Base-by-base conservation (phyloP, 2,797 vertebrate species). In the Poeciliopsis gracilis region DNA sequence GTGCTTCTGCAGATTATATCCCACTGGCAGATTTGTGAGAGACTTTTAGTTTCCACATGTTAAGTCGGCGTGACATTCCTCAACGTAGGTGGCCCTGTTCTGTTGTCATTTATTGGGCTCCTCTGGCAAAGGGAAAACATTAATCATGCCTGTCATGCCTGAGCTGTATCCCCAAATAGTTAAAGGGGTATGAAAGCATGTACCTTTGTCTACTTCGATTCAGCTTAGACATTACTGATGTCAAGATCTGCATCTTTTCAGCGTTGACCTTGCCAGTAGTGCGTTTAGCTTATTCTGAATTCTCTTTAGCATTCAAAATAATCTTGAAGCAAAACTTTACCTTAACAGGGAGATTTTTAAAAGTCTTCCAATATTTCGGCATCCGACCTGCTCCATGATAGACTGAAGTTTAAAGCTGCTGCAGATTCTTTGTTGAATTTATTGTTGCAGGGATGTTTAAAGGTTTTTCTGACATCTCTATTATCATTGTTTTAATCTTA, bases 151-250 rank as follows among this genome's bases (percentile, higher is more conserved):
- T 76, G 2, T 38, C 23, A n/a, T 79, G 15, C 33, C 28, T 8
- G 66, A 87, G 43, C 69, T 87, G 66, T 71, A 82, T 45, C 23
- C 28, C 12, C 20, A 85, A 46, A 76, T 73, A 81, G 69, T 78
- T 78, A 61, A 51, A 83, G 25, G 69, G 74, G 82, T 75, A 75
- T 70, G 57, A 69, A 76, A 76, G 77, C 66, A 47, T 77, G 73
- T 81, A 77, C 69, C 81, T 91, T 76, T 67, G 33, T 74, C 81
- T 25, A 55, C 43, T 87, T 90, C 25, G 82, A 53, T 82, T 53
- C 30, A 69, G 74, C 79, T 79, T 66, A 77, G 79, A 84, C 85
- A 84, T 83, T 81, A 61, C 89, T 92, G 91, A 88, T 9, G 67
- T 43, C 11, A 28, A 46, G 9, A 41, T 43, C 23, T 9, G 46